A percentile compares a stretch with the other conserved stretches of the same genome.
Conservation (phyloP, 2,888 invertebrate species). For the Drosophila koepferae region DNA sequence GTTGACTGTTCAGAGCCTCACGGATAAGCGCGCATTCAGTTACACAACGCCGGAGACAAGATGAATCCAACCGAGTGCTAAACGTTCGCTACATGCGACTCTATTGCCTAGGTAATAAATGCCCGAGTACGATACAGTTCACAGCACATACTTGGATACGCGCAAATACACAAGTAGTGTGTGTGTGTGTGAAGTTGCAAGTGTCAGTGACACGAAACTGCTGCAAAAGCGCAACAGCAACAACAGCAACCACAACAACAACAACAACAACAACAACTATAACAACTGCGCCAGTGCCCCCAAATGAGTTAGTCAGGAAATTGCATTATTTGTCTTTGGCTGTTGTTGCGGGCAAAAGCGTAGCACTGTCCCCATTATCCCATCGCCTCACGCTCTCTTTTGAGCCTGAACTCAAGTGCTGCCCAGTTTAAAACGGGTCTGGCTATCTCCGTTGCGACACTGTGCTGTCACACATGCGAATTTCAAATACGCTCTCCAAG, state of each 20-base stretch:
- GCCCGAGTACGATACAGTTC: conserved; percentile 52
- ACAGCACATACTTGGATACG: conserved; percentile 18
- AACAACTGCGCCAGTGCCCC: conserved; percentile 44
- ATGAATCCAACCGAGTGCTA: conserved; percentile 31
- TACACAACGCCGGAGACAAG: conserved; percentile 28
- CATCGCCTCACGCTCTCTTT: background rate
- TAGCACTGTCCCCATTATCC: conserved; percentile 1
- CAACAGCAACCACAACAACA: conserved; percentile 10
- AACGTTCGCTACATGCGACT: conserved; percentile 36
- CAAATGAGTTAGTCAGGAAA: conserved; percentile 79
- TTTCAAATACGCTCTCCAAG: conserved; percentile 74
- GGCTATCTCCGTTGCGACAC: conserved; percentile 64
- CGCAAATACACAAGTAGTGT: conserved; percentile 1
- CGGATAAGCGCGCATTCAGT: conserved; percentile 43
- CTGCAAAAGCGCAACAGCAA: conserved; percentile 26
- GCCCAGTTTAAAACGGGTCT: conserved; percentile 60
- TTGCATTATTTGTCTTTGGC: conserved; percentile 80
- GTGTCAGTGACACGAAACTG: conserved; percentile 69
- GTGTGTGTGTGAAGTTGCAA: conserved; percentile 16
- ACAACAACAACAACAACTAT: background rate
- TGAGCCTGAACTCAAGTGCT: conserved; percentile 13
- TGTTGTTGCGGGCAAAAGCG: conserved; percentile 67
- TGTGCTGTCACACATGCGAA: conserved; percentile 75
- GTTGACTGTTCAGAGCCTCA: background rate
- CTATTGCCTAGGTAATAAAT: conserved; percentile 76